Evolutionary conservation across 2,113 vertebrate genomes (phyloP).

Genomic region (Grammomys surdaster): DNA sequence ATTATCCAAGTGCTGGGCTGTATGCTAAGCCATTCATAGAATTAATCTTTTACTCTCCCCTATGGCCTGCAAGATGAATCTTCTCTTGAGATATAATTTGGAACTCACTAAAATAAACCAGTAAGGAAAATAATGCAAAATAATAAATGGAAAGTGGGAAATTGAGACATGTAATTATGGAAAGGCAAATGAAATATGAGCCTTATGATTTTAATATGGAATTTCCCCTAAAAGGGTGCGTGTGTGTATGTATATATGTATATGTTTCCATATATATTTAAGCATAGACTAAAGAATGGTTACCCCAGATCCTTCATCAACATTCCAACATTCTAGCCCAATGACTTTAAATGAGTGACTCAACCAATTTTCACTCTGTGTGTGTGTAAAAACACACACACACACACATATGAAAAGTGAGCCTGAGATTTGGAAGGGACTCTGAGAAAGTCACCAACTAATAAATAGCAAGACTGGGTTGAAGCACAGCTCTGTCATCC

Average conservation of each 20-base stretch:
- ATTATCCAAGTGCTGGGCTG: not conserved
- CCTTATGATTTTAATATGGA: not conserved
- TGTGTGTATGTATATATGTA: not conserved
- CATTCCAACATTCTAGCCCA: not conserved
- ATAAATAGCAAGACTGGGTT: slow-evolving; percentile 16
- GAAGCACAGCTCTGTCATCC: slow-evolving; percentile 18
- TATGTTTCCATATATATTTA: not conserved
- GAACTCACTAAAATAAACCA: not conserved
- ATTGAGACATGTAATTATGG: slow-evolving; percentile 9
- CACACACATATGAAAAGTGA: not conserved
- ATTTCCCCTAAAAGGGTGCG: not conserved
- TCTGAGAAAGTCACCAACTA: not conserved
- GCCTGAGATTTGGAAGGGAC: not conserved
- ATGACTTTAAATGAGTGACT: slow-evolving; percentile 10
- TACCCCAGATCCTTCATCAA: not conserved
- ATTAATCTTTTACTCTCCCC: not conserved
- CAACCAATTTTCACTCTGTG: not conserved
- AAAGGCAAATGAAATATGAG: slow-evolving; percentile 37
- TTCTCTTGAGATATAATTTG: not conserved
- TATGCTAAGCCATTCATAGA: not conserved
- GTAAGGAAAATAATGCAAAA: slow-evolving; percentile 26
- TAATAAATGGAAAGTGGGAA: slow-evolving; percentile 8
- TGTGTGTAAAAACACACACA: no score
- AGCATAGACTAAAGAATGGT: not conserved
- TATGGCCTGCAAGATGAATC: not conserved